phyloP scores from a whole-genome alignment of 2,888 invertebrate species.

The Xylocampa areola region DNA sequence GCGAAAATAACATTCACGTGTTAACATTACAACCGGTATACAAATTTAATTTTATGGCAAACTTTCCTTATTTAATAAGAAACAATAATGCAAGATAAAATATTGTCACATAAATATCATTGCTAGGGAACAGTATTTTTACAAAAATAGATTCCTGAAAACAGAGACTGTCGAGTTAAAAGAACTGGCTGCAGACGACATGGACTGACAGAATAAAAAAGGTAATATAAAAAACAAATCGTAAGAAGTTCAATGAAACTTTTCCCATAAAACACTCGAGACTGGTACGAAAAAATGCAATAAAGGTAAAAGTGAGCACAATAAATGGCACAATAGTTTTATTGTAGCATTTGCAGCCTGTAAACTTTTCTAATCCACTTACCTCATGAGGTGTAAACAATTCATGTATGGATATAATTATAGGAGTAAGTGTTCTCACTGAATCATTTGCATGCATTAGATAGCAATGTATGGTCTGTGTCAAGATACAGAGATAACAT shows the following conservation, averaged over 20 bases:
- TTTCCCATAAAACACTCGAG: constrained; percentile 39
- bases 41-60: constrained; percentile 38
- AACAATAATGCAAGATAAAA: constrained; percentile 11
- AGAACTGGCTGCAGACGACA: background rate
- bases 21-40: constrained; percentile 22
- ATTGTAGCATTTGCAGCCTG: constrained; percentile 11
- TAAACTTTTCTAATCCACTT: constrained; percentile 51
- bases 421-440: constrained; percentile 23
- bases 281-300: constrained; percentile 24
- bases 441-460: constrained; percentile 40
- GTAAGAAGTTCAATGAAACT: constrained; percentile 26
- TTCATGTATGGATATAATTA: constrained; percentile 31
- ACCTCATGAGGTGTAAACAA: constrained; percentile 47
- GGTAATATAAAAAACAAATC: constrained; percentile 13
- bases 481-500: too few relatives aligned
- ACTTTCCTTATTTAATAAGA: constrained; percentile 39
- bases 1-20: constrained; percentile 32
- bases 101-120: constrained; percentile 1
- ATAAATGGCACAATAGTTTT: constrained; percentile 17
- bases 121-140: background rate
- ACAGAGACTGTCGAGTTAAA: too few relatives aligned
- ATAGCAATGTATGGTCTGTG: constrained; percentile 22
- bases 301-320: constrained; percentile 34
- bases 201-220: constrained; percentile 2
- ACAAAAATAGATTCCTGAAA: too few relatives aligned